Evolutionary conservation across 2,888 invertebrate genomes (phyloP).

Genomic region (Anaspis maculata): DNA sequence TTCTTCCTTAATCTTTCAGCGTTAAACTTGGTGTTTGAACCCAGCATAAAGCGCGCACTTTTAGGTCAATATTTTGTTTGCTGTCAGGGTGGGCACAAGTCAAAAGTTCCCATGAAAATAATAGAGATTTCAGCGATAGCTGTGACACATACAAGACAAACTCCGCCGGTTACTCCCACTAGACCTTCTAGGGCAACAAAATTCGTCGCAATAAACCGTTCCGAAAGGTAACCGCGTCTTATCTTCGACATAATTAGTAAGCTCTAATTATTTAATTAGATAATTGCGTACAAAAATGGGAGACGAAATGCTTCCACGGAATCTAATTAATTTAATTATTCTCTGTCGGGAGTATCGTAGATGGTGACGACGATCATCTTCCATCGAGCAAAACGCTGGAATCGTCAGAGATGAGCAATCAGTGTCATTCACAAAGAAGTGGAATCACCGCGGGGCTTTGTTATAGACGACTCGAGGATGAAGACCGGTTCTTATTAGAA

Average conservation of each 20-base stretch:
- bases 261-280: conserved; percentile 16
- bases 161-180: no score
- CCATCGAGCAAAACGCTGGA: conserved; percentile 10
- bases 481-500: conserved; percentile 22
- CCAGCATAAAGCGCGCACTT: no score
- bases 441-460: conserved; percentile 19
- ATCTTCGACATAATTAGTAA: conserved; percentile 17
- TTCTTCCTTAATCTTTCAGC: no score
- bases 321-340: conserved; percentile 17
- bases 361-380: conserved; percentile 2
- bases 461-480: no score
- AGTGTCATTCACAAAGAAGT: conserved; percentile 22
- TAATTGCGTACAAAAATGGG: conserved; percentile 18
- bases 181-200: no score
- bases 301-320: conserved; percentile 13
- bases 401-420: conserved; percentile 19
- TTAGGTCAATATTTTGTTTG: no score
- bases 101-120: no score
- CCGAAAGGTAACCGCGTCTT: conserved; percentile 6
- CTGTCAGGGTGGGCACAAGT: no score
- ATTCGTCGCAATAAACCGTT: no score
- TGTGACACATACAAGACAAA: no score
- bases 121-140: no score
- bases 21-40: no score
- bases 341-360: conserved; percentile 10